phyloP scores from a whole-genome alignment of 2,888 invertebrate genomes.

The Leucophenga maculata region DNA sequence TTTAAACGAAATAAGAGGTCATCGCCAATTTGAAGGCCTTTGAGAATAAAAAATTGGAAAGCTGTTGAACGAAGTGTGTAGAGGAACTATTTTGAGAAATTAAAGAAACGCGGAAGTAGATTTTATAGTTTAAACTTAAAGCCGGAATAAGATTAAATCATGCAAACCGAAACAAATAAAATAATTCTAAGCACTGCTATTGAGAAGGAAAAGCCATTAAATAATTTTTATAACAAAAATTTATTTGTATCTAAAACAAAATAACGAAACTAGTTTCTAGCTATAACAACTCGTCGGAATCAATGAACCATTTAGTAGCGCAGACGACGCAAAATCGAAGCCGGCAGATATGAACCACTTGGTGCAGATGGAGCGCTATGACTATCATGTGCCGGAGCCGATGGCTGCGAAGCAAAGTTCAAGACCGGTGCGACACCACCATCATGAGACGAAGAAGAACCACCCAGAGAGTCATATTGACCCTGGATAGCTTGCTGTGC shows the following conservation, averaged over 20 bases:
- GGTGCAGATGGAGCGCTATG: conserved; percentile 42
- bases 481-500: conserved; percentile 52
- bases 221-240: conserved; percentile 5
- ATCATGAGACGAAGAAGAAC: conserved; percentile 47
- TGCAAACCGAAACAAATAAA: too few species aligned
- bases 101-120: too few species aligned
- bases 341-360: conserved; percentile 53
- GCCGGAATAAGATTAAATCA: too few species aligned
- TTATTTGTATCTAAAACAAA: conserved; percentile 16
- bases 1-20: too few species aligned
- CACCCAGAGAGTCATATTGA: conserved; percentile 56
- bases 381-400: conserved; percentile 31
- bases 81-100: too few species aligned
- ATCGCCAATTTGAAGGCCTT: too few species aligned
- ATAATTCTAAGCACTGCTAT: too few species aligned
- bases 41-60: too few species aligned
- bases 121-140: too few species aligned
- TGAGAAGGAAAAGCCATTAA: background rate
- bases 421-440: conserved; percentile 60
- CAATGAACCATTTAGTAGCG: conserved; percentile 36
- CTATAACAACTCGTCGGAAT: background rate
- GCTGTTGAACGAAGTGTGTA: too few species aligned
- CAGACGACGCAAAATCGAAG: conserved; percentile 51
- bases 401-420: conserved; percentile 51
- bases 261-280: background rate